Evolutionary conservation across 2,797 vertebrate species (phyloP).

Genomic region (Lindbergichthys nudifrons): DNA sequence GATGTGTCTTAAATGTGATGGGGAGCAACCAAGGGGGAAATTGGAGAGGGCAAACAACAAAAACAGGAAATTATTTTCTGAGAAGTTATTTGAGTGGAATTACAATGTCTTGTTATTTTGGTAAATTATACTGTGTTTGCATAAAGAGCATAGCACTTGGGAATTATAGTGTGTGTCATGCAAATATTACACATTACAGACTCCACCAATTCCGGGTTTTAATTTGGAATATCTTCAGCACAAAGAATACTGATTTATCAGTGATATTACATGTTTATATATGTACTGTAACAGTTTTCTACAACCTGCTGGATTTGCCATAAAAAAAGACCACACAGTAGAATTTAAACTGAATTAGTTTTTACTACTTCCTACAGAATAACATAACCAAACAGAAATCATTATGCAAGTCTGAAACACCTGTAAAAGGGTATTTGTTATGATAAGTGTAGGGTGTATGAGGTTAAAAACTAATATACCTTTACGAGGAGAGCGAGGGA

Average conservation of each 20-base stretch:
- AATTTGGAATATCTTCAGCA: conserved; percentile 46
- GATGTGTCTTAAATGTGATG: conserved; percentile 63
- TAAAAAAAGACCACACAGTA: conserved; percentile 12
- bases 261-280: conserved; percentile 25
- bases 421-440: conserved; percentile 5
- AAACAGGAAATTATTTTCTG: conserved; percentile 74
- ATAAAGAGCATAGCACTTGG: conserved; percentile 70
- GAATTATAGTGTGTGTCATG: conserved; percentile 66
- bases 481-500: neutral
- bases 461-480: neutral
- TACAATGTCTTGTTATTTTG: conserved; percentile 76
- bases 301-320: conserved; percentile 7
- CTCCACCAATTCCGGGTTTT: conserved; percentile 43
- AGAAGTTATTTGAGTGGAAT: conserved; percentile 74
- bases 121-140: conserved; percentile 70
- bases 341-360: conserved; percentile 1
- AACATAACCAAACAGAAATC: conserved; percentile 16
- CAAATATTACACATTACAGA: conserved; percentile 59
- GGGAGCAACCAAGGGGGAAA: conserved; percentile 77
- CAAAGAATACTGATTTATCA: conserved; percentile 57
- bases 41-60: conserved; percentile 74
- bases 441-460: neutral
- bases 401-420: conserved; percentile 4
- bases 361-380: conserved; percentile 8
- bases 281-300: neutral